These are phyloP conservation scores for Battus philenor DNA, from an alignment of 1,140 invertebrate genomes.

Conservation along the genomic window DNA sequence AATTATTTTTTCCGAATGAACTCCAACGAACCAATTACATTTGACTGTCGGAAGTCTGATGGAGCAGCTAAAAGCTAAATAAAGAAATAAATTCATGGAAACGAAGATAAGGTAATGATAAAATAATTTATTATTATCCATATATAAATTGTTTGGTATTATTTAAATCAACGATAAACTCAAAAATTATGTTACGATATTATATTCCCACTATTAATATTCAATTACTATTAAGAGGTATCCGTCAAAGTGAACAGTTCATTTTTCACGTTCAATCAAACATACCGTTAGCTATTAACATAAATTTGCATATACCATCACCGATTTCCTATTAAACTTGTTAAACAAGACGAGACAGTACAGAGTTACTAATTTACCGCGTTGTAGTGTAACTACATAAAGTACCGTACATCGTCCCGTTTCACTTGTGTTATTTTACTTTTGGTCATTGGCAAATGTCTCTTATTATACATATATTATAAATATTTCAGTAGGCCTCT, in stretches of 20 bases:
- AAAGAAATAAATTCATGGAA: too few species aligned
- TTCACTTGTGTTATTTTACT: too few species aligned
- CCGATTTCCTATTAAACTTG: conserved; percentile 8
- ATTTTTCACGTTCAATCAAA: conserved; percentile 4
- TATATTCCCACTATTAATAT: conserved; percentile 7
- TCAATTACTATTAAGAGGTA: neutral
- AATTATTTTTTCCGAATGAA: too few species aligned
- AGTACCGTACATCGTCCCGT: neutral
- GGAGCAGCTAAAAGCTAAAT: too few species aligned
- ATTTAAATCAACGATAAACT: neutral
- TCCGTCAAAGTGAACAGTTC: neutral
- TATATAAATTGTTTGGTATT: too few species aligned
- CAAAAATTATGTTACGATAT: neutral
- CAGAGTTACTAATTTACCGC: neutral
- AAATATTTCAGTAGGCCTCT: too few species aligned
- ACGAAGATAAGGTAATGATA: too few species aligned
- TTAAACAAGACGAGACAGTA: conserved; percentile 1
- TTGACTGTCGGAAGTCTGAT: too few species aligned
- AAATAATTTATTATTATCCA: too few species aligned
- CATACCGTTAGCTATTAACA: conserved; percentile 4
- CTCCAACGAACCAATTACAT: too few species aligned
- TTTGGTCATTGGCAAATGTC: too few species aligned
- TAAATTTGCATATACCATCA: conserved; percentile 4
- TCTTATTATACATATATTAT: too few species aligned
- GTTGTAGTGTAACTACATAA: neutral